Evolutionary conservation across 2,113 vertebrate genomes (phyloP), one percentile per base, ranked within the genome.

Genomic region (Pluvialis apricaria): DNA sequence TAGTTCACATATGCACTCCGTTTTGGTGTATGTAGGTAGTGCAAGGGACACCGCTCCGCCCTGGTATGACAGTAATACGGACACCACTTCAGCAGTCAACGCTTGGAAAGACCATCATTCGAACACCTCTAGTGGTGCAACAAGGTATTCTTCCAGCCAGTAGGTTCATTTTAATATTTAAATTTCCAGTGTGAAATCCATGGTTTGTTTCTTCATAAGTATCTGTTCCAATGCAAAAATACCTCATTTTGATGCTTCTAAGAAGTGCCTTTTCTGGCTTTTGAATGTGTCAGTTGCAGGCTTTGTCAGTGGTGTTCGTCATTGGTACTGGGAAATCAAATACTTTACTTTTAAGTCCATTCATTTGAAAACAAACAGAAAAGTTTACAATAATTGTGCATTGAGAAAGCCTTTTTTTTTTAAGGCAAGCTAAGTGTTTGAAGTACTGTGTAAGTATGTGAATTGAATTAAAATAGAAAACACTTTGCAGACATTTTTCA

Each of bases 11-110:
- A 6, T 45, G 13, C 20, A 94, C 26, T 94, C 40, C 57, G 21
- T 93, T 77, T 16, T 94, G 81, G 72, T 92, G 84, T 91, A 22
- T 88, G 7, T 81, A 99, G 99, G 98, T 99, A 15, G 98, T 99
- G 86, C 94, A 98, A 71, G 98, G 98, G 51, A 97, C 98, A 9
- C 98, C 99, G 68, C 99, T 99, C 66, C 99, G 99, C 40, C 98
- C 99, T 52, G 99, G 99, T 26, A 99, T 99, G 99, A 99, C 99
- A 0, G 99, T 99, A 65, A 99, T 99, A 91, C 98, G 99, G 91
- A 97, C 99, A 4, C 99, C 99, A 1, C 98, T 99, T 76, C 99
- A 99, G 92, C 99, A 99, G 97, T 95, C 99, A 3, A 3, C 98
- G 3, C 96, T 99, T 66, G 99, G 99, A 42, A 99, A 99, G 97